phyloP scores from a whole-genome alignment of 2,888 invertebrate species.

The Trichacis sp. region DNA sequence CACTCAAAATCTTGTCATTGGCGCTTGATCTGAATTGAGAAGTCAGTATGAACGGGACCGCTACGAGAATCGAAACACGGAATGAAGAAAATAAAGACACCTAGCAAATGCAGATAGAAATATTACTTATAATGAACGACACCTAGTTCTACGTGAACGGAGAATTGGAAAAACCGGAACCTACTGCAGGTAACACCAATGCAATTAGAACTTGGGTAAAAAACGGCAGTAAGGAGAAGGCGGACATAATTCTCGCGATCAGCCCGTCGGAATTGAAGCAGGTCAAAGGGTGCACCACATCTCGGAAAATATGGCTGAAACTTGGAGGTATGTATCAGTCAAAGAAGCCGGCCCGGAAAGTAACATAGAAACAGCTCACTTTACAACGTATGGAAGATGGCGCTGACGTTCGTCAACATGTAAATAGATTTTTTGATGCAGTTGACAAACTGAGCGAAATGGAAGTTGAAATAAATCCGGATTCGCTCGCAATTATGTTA shows the following conservation, averaged over 20 bases:
- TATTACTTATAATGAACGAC: not conserved
- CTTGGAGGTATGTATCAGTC: not conserved
- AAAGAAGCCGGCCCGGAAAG: not conserved
- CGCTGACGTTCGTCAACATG: not conserved
- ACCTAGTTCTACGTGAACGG: not conserved
- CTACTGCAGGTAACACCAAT: not conserved
- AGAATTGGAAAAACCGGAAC: not conserved
- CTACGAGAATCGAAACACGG: not conserved
- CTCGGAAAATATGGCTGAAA: no score
- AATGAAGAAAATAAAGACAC: not conserved
- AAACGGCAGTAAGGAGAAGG: not conserved
- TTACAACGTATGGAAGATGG: no score
- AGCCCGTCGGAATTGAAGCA: not conserved
- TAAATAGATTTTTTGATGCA: no score
- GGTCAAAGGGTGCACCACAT: not conserved
- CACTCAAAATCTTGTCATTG: no score
- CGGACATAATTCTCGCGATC: not conserved
- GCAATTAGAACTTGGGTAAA: no score
- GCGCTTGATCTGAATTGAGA: no score
- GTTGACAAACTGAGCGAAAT: not conserved
- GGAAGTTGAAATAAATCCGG: not conserved
- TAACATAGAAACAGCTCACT: no score
- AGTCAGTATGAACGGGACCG: no score
- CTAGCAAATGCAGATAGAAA: not conserved
- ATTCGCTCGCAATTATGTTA: not conserved